phyloP scores from a whole-genome alignment of 2,113 vertebrate species.

The Myotis lucifugus region DNA sequence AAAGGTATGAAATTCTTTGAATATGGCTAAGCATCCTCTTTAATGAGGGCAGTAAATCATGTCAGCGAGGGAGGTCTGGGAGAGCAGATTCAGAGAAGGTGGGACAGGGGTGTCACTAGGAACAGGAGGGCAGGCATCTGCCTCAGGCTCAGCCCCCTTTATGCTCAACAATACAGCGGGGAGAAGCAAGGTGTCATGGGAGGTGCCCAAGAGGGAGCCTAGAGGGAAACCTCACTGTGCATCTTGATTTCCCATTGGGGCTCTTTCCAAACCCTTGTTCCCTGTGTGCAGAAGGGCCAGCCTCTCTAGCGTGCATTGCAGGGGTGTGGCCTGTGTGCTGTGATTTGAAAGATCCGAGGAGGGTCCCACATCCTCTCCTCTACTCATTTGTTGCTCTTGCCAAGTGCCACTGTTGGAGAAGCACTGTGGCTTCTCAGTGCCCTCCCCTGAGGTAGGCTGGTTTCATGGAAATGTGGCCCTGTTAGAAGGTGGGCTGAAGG shows the following conservation, averaged over 20 bases:
- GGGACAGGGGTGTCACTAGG: not conserved
- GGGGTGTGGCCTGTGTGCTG: not conserved
- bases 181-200: not conserved
- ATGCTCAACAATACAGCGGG: no score
- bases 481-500: not conserved
- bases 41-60: constrained; percentile 46
- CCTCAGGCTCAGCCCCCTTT: not conserved
- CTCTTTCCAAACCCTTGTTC: not conserved
- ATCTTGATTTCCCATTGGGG: not conserved
- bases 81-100: not conserved
- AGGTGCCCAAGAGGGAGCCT: not conserved
- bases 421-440: not conserved
- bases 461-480: not conserved
- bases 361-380: not conserved
- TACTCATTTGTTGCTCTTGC: not conserved
- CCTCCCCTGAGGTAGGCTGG: not conserved
- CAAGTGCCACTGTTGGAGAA: not conserved
- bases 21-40: not conserved
- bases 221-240: not conserved
- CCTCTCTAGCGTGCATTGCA: not conserved
- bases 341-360: not conserved
- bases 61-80: not conserved
- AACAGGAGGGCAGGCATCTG: not conserved
- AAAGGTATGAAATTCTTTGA: not conserved
- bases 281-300: not conserved